These are phyloP conservation scores for Rhadina sibilatrix DNA, from an alignment of 2,113 vertebrate genomes.

Conservation along the genomic window DNA sequence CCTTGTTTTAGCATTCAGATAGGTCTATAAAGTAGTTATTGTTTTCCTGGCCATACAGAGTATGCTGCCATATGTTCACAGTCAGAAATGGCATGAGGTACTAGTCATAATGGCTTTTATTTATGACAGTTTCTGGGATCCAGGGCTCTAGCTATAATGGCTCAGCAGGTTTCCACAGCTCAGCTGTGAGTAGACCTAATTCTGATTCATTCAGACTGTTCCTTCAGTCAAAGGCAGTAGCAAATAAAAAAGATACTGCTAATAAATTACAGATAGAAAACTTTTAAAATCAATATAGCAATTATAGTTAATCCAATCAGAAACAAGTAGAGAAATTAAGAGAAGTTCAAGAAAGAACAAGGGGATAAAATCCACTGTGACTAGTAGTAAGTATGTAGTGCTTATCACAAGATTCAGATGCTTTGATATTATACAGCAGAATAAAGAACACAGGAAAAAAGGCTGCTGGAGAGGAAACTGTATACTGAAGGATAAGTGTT, in stretches of 20 bases:
- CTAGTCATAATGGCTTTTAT: constrained; percentile 68
- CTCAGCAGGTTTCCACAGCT: constrained; percentile 52
- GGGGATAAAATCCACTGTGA: not conserved
- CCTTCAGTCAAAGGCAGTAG: not conserved
- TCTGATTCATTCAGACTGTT: constrained; percentile 43
- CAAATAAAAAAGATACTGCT: constrained; percentile 8
- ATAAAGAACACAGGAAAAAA: not conserved
- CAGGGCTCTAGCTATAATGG: constrained; percentile 33
- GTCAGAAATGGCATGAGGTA: constrained; percentile 53
- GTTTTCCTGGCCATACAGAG: constrained; percentile 41
- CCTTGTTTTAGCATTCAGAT: constrained; percentile 31
- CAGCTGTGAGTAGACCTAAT: constrained; percentile 28
- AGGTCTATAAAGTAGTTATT: constrained; percentile 31
- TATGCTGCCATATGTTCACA: constrained; percentile 48
- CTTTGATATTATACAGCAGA: not conserved
- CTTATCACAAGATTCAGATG: constrained; percentile 11
- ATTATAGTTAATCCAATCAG: constrained; percentile 22
- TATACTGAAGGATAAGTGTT: not conserved
- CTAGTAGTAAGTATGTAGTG: not conserved
- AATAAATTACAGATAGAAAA: constrained; percentile 39
- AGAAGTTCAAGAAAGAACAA: constrained; percentile 8
- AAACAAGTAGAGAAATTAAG: constrained; percentile 11
- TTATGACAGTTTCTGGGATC: constrained; percentile 63
- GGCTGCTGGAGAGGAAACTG: not conserved
- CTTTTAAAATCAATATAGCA: constrained; percentile 40